Evolutionary conservation across 2,797 vertebrate genomes (phyloP).

Genomic region (Halcyon smyrnensis): DNA sequence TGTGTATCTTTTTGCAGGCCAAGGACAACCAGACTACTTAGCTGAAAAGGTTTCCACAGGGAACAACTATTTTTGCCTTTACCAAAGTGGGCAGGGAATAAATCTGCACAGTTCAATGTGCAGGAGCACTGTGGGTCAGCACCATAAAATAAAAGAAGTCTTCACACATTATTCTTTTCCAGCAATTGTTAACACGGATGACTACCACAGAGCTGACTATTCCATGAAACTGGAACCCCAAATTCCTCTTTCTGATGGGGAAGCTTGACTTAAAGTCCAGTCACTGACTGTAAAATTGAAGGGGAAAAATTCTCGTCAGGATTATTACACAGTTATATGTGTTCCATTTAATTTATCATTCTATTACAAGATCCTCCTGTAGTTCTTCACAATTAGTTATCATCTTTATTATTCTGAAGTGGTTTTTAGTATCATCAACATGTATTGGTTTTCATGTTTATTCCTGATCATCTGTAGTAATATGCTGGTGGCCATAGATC

Average conservation of each 20-base stretch:
- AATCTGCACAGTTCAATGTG: neutral
- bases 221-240: neutral
- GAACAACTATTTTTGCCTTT: neutral
- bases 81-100: neutral
- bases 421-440: neutral
- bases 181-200: neutral
- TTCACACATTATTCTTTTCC: neutral
- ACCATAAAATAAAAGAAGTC: neutral
- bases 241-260: neutral
- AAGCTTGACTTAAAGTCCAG: neutral
- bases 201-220: neutral
- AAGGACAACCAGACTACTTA: neutral
- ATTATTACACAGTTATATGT: neutral
- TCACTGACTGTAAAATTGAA: neutral
- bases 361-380: neutral
- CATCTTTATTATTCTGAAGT: neutral
- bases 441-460: neutral
- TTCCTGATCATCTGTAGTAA: neutral
- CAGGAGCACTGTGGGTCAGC: neutral
- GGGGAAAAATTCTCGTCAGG: neutral
- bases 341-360: neutral
- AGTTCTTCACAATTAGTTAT: neutral
- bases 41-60: neutral
- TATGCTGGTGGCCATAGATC: neutral
- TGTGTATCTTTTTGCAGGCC: neutral